Evolutionary conservation across 2,797 vertebrate species (phyloP), one percentile per base, ranked within the genome.

Genomic region (Mormyrops boulengeri): DNA sequence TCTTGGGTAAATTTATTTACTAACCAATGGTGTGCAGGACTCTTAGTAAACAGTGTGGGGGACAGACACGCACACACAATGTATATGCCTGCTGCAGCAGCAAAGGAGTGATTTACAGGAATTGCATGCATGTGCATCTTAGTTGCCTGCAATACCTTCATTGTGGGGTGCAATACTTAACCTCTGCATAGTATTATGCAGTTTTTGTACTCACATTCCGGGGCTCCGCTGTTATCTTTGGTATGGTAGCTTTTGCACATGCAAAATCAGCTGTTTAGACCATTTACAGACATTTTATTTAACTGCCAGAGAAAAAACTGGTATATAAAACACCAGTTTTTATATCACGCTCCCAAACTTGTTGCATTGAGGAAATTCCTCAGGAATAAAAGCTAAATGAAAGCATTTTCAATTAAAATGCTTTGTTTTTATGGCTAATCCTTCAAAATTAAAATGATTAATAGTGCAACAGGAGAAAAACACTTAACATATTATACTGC

Each of bases 351-450:
- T 47, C 87, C 26, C 60, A 57, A 50, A 47, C 41, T 84, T 89
- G 77, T 9, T 80, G 84, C 88, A 85, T 55, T 77, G 80, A 89
- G 88, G 90, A 88, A 90, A 57, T 47, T 82, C 77, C 77, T 47
- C 77, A 47, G 77, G 44, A 82, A 82, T 19, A 82, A 26, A 14
- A 85, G 7, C 80, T 49, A 84, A 84, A 44, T 26, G 0, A 85
- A 44, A 52, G 11, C 84, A 85, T 52, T 85, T 85, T 85, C 49
- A 30, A 88, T 89, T 88, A 91, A 92, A 93, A 60, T 88, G 30
- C 85, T 90, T 92, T 92, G 92, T 95, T 96, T 95, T 95, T 93
- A 95, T 90, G 93, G 95, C 95, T 95, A 96, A 95, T 94, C 89
- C 62, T 87, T 41, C 92, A 90, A 92, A 89, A 44, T 9, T n/a